These are phyloP conservation scores for Thalassaphorura encarpata DNA, from an alignment of 1,140 invertebrate species.

Conservation along the genomic window DNA sequence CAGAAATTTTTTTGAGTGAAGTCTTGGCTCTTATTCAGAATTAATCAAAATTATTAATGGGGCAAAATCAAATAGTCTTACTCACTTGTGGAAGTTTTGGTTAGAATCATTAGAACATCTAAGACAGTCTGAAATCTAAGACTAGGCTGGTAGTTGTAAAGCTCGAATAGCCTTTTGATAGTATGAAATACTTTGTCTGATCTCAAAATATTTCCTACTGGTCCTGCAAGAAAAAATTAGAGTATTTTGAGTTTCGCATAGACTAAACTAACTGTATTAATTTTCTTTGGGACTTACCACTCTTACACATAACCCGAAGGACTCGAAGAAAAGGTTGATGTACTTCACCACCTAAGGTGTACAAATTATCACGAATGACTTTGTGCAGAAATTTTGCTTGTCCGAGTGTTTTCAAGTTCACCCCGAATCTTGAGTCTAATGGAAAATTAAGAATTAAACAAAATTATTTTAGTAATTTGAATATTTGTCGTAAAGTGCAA, in stretches of 20 bases:
- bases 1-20: constrained; percentile 22
- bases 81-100: constrained; percentile 48
- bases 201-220: constrained; percentile 35
- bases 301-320: constrained; percentile 51
- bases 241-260: too few relatives aligned
- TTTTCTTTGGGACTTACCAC: constrained; percentile 41
- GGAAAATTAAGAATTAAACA: neutral
- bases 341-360: constrained; percentile 45
- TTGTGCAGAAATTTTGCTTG: constrained; percentile 50
- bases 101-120: constrained; percentile 54
- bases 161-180: constrained; percentile 52
- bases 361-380: constrained; percentile 48
- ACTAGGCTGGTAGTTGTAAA: constrained; percentile 51
- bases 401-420: constrained; percentile 48
- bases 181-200: constrained; percentile 50
- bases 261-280: neutral
- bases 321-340: constrained; percentile 51
- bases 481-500: neutral
- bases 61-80: constrained; percentile 1
- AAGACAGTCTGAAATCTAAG: constrained; percentile 51
- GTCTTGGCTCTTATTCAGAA: constrained; percentile 3
- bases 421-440: constrained; percentile 52
- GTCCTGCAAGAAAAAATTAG: neutral
- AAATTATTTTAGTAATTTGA: neutral
- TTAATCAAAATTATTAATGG: neutral